phyloP scores from a whole-genome alignment of 2,797 vertebrate species.

The Gymnothorax reevesii region DNA sequence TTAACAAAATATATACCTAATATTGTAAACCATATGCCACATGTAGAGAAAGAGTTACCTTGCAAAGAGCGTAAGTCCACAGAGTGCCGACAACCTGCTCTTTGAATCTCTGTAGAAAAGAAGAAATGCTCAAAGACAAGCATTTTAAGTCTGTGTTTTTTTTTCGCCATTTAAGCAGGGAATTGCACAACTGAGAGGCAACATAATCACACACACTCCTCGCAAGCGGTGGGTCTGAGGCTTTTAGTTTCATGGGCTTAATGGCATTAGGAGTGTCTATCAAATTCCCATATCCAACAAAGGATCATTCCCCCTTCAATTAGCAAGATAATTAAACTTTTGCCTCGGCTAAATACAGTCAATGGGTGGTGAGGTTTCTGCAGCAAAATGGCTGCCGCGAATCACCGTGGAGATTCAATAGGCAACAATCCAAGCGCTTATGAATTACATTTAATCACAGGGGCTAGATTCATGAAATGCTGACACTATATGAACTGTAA shows the following conservation, averaged over 20 bases:
- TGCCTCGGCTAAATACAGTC: background rate
- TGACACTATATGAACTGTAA: background rate
- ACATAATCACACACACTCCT: background rate
- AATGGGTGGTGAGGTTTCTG: background rate
- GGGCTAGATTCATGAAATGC: background rate
- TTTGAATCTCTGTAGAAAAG: conserved; percentile 81
- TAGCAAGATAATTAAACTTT: background rate
- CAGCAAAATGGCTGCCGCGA: background rate
- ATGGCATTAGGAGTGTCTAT: background rate
- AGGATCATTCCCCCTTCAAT: background rate
- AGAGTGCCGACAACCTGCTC: conserved; percentile 83
- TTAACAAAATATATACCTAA: too few species aligned
- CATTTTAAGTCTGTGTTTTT: background rate
- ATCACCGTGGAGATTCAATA: background rate
- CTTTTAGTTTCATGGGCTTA: background rate
- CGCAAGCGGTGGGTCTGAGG: background rate
- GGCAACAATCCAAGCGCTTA: background rate
- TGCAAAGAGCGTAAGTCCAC: conserved; percentile 82
- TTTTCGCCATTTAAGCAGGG: background rate
- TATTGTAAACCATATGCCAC: too few species aligned
- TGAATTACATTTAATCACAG: background rate
- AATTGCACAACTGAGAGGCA: background rate
- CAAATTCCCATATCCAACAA: background rate
- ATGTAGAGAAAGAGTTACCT: conserved; percentile 66
- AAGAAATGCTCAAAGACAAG: conserved; percentile 30